Percentiles rank a stretch among this genome's conserved stretches.
phyloP scores from a whole-genome alignment of 2,888 invertebrate species.

The Synanthedon formicaeformis region DNA sequence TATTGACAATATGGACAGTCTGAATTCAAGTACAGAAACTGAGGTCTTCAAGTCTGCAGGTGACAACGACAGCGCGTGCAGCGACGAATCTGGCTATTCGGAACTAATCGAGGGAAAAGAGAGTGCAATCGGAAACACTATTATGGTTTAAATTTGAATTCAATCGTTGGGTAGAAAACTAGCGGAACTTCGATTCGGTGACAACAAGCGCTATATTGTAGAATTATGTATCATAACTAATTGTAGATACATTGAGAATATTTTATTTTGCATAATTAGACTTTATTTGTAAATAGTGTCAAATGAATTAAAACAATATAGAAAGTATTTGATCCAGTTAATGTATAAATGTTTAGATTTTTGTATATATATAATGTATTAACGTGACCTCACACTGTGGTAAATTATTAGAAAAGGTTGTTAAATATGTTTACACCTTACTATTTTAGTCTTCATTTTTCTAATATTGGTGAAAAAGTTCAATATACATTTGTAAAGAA shows the following conservation, averaged over 20 bases:
- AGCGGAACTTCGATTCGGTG: no score
- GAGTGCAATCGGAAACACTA: conserved; percentile 60
- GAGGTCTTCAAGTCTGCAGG: conserved; percentile 65
- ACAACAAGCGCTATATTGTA: conserved; percentile 1
- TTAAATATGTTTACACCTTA: conserved; percentile 1
- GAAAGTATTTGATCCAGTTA: conserved; percentile 19
- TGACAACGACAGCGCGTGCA: conserved; percentile 84
- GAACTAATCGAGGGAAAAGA: conserved; percentile 75
- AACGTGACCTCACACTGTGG: conserved; percentile 4
- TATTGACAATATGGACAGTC: conserved; percentile 51
- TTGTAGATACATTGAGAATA: conserved; percentile 12
- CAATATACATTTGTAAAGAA: no score
- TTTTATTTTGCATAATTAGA: background rate
- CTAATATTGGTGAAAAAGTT: background rate
- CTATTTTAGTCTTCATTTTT: background rate
- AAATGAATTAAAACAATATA: conserved; percentile 17
- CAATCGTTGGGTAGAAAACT: no score
- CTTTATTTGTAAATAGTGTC: background rate
- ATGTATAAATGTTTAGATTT: conserved; percentile 39
- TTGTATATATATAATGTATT: conserved; percentile 54
- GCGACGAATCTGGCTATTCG: conserved; percentile 93
- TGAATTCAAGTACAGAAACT: conserved; percentile 50
- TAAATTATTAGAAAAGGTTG: conserved; percentile 4
- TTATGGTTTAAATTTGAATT: conserved; percentile 43
- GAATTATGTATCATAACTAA: background rate